Evolutionary conservation across 2,888 invertebrate species (phyloP).

Genomic region (Xestia xanthographa): DNA sequence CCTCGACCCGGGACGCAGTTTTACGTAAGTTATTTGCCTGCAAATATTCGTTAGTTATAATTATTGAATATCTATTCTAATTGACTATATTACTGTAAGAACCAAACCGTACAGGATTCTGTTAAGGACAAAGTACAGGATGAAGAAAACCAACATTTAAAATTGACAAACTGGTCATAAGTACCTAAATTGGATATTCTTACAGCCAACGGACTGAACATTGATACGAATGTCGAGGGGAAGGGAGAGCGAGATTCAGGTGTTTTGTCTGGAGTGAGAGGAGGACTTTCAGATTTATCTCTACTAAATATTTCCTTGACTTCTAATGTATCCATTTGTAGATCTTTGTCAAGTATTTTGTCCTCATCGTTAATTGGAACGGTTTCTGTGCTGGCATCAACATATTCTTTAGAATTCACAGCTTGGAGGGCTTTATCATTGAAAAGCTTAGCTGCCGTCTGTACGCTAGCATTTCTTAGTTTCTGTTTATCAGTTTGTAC

Average conservation of each 20-base stretch:
- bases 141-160: constrained; percentile 72
- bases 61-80: constrained; percentile 70
- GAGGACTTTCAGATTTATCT: constrained; percentile 88
- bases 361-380: constrained; percentile 58
- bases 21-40: constrained; percentile 96
- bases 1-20: constrained; percentile 97
- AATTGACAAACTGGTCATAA: constrained; percentile 72
- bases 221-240: constrained; percentile 83
- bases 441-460: constrained; percentile 76
- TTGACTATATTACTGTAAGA: constrained; percentile 64
- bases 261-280: constrained; percentile 83
- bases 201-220: constrained; percentile 88
- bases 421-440: constrained; percentile 78
- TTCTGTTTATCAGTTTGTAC: constrained; percentile 83
- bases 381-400: constrained; percentile 77
- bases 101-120: constrained; percentile 53
- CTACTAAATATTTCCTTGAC: constrained; percentile 63
- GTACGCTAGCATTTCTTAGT: constrained; percentile 76
- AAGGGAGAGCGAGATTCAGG: constrained; percentile 75
- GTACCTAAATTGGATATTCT: constrained; percentile 89
- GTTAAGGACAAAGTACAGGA: constrained; percentile 63
- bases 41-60: constrained; percentile 88
- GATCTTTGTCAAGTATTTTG: constrained; percentile 64
- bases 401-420: constrained; percentile 65
- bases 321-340: constrained; percentile 55